Base-by-base conservation (phyloP, 2,888 invertebrate genomes). In the Noctua janthina region DNA sequence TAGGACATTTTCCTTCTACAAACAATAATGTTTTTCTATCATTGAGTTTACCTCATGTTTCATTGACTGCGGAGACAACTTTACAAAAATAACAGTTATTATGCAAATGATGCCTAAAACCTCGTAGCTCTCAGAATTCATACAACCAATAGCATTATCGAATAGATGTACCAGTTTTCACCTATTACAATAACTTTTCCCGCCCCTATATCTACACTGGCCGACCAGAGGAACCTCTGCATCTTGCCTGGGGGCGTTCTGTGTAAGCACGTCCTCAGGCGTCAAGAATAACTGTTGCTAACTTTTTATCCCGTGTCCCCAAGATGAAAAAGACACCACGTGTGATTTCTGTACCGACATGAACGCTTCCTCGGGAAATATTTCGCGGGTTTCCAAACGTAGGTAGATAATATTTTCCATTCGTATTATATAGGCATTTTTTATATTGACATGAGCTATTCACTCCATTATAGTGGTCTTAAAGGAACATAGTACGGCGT, bases 1-100 rank as follows among this genome's bases (percentile, higher is more conserved):
- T 23, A 67, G 8, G 11, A 6, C 13, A n/a, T 83, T 77, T 83
- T 83, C 67, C 59, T 68, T 68, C 15, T 17, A 11, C 17, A 54
- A 51, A 20, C 11, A 8, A 6, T 35, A 56, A 67, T 43, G 4
- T 46, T 54, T 64, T 6, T n/a, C n/a, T 82, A 23, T 39, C 4
- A 56, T 74, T 29, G 43, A 23, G 15, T 49, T 76, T 67, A 67
- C 11, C 3, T 13, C 35, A 46, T 23, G n/a, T 68, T 51, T 51
- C 51, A 59, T 43, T 83, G n/a, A 76, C 11, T 1, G 56, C n/a
- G n/a, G 15, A 43, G 10, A 29, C 6, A 13, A 78, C 1, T 74
- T 81, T 29, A 81, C 49, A 13, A 54, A 54, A 64, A 54, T 29
- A 20, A 46, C 29, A 46, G 2, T 13, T 46, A 46, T 46, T 10